Evolutionary conservation across 2,888 invertebrate species (phyloP), one percentile per base, ranked within the genome.

Genomic region (Syritta pipiens): DNA sequence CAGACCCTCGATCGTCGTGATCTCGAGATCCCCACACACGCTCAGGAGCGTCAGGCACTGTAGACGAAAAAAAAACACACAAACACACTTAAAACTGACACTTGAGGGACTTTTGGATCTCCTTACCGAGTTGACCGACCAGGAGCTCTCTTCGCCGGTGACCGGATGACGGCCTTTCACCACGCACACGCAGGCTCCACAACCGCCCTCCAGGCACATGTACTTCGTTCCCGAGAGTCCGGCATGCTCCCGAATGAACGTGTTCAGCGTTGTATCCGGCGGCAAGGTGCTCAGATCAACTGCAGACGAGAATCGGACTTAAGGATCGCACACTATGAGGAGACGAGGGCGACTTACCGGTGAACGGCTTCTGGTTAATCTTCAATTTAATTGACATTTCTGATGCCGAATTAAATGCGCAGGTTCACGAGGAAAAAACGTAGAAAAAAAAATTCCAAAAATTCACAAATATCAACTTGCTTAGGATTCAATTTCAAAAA

Each of bases 1-100:
- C 55, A 95, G 86, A 0, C 94, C 94, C 88, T 95, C 95, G 0
- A 93, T 90, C 0, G 95, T 95, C n/a, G 90, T 91, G 26, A 95
- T 90, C 57, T 92, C 91, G 91, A 93, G 92, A 7, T 92, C 90
- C 82, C 92, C 91, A 83, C 93, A 93, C 3, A 91, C 90, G 40
- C 92, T 89, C 1, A 93, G 86, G 2, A 93, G 91, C 0, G 92
- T 91, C 7, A 94, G 87, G 83, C 94, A 94, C 92, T 93, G 85
- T 1, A 59, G 17, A 4, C 30, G 0, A 1, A 12, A 28, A 24
- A 22, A 44, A 1, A 24, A n/a, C n/a, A n/a, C n/a, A n/a, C n/a
- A n/a, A n/a, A 12, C 2, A 22, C 9, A 10, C 22, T 32, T 0
- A 51, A 6, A 3, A 4, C 1, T 10, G 10, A n/a, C n/a, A n/a